A percentile compares a stretch with the other conserved stretches of the same genome.
Evolutionary conservation across 2,113 vertebrate species (phyloP).

Genomic region (Hippocampus barbouri): DNA sequence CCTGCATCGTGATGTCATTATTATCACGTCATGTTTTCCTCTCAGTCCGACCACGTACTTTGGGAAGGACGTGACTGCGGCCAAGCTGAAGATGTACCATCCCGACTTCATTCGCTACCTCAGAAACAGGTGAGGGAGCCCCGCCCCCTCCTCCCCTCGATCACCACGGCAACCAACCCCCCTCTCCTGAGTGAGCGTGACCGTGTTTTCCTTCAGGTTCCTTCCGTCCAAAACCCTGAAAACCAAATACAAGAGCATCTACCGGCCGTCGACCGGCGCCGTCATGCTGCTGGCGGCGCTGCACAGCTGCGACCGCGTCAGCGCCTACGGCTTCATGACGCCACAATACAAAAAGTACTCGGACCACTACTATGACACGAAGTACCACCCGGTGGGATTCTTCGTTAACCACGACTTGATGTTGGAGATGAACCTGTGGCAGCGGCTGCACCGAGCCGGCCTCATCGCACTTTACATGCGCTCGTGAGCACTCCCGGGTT

Average conservation of each 20-base stretch:
- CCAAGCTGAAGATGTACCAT: constrained; percentile 79
- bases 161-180: neutral
- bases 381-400: constrained; percentile 49
- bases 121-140: constrained; percentile 73
- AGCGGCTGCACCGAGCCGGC: constrained; percentile 62
- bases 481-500: constrained; percentile 2
- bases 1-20: neutral
- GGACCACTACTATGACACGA: constrained; percentile 73
- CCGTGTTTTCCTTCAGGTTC: constrained; percentile 61
- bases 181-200: neutral
- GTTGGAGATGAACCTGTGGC: constrained; percentile 73
- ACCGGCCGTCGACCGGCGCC: constrained; percentile 76
- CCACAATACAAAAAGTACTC: constrained; percentile 71
- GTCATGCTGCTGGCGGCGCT: constrained; percentile 77
- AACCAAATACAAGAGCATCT: constrained; percentile 51
- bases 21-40: neutral
- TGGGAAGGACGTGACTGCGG: constrained; percentile 58
- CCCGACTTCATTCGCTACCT: constrained; percentile 80
- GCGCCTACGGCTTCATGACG: constrained; percentile 79
- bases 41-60: constrained; percentile 68
- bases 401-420: constrained; percentile 73
- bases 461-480: constrained; percentile 72
- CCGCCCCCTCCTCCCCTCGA: neutral
- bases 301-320: constrained; percentile 79
- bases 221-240: constrained; percentile 55